Conservation (phyloP, 2,888 invertebrate genomes). For the Teinopalpus imperialis region DNA sequence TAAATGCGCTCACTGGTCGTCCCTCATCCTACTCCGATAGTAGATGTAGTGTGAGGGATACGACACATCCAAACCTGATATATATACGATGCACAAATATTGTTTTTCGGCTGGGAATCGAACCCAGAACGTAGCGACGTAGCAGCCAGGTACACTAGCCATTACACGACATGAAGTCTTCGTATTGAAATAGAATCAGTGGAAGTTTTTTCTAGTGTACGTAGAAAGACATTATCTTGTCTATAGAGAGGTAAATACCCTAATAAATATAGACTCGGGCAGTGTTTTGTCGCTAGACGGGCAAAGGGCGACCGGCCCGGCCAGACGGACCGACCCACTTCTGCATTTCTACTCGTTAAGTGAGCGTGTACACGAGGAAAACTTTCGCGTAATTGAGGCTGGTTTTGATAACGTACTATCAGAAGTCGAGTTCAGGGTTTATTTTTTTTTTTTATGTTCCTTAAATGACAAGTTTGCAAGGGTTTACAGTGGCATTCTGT, state of each 20-base stretch:
- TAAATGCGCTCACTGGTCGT: too few species aligned
- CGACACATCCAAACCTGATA: too few species aligned
- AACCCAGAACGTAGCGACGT: too few species aligned
- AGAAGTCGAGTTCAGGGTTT: neutral
- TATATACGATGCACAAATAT: too few species aligned
- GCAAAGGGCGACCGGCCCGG: slow-evolving; percentile 52
- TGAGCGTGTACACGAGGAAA: neutral
- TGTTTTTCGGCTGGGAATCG: too few species aligned
- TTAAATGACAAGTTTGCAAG: too few species aligned
- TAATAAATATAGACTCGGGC: slow-evolving; percentile 6
- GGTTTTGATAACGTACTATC: neutral
- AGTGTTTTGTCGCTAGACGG: slow-evolving; percentile 54
- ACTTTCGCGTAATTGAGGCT: neutral
- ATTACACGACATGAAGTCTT: too few species aligned
- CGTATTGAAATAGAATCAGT: neutral
- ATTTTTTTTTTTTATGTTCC: too few species aligned
- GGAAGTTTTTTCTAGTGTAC: neutral
- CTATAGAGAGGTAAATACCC: slow-evolving; percentile 21
- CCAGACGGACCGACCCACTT: slow-evolving; percentile 66
- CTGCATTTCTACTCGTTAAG: slow-evolving; percentile 31
- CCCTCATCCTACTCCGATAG: too few species aligned
- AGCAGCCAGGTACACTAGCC: too few species aligned
- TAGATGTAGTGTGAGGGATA: too few species aligned
- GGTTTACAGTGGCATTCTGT: too few species aligned
- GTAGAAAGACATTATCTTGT: slow-evolving; percentile 9